Evolutionary conservation across 2,797 vertebrate genomes (phyloP).

Genomic region (Varecia variegata): DNA sequence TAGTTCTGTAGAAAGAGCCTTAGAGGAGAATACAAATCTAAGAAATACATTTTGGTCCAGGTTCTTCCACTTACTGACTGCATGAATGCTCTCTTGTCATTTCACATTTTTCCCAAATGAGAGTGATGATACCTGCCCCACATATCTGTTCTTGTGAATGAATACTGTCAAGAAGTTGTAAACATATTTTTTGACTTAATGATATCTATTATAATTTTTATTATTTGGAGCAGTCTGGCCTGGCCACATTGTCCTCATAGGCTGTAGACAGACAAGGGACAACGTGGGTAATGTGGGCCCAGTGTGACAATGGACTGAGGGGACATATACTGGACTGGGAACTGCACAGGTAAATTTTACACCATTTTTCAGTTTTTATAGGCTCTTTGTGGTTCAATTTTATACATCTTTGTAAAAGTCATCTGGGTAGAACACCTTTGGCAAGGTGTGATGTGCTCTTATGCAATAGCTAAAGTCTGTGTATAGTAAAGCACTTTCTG

Average conservation of each 20-base stretch:
- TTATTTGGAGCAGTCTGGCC: background rate
- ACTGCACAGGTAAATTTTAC: background rate
- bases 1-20: background rate
- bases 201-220: background rate
- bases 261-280: background rate
- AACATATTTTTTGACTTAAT: background rate
- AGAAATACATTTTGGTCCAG: background rate
- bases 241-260: background rate
- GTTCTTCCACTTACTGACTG: background rate
- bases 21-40: background rate
- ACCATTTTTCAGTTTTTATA: background rate
- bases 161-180: background rate
- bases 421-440: background rate
- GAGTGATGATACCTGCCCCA: background rate
- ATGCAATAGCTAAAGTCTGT: background rate
- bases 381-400: rapidly evolving
- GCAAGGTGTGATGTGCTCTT: background rate
- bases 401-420: background rate
- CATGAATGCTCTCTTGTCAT: background rate
- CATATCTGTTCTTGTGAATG: background rate
- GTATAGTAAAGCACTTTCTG: background rate
- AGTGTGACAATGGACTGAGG: background rate
- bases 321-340: background rate
- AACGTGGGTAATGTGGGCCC: rapidly evolving
- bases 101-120: background rate